Percentiles rank a stretch among this genome's conserved stretches.
phyloP scores from a whole-genome alignment of 2,113 vertebrate species.

The Eubucco bourcierii region DNA sequence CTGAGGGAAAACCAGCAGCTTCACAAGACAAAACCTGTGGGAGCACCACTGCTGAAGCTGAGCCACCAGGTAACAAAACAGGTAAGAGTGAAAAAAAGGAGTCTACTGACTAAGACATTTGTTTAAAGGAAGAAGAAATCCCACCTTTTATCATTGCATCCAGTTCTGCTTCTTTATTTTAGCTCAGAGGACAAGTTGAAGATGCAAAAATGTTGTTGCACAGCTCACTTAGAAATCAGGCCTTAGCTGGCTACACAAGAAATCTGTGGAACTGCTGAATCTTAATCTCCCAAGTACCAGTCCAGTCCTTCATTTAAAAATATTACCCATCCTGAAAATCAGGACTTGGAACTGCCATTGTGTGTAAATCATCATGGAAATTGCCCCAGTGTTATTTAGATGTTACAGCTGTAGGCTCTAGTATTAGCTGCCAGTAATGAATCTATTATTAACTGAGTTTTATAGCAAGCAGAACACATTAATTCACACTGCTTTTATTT shows the following conservation, averaged over 20 bases:
- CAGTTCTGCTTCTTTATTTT: not conserved
- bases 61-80: not conserved
- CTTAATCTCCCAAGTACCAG: not conserved
- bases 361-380: constrained; percentile 4
- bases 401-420: not conserved
- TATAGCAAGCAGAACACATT: not conserved
- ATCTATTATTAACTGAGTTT: not conserved
- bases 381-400: not conserved
- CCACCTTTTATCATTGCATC: not conserved
- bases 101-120: not conserved
- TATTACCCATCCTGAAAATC: constrained; percentile 25
- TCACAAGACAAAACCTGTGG: too few relatives aligned
- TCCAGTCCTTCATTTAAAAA: constrained; percentile 13
- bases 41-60: not conserved
- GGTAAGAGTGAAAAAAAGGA: not conserved
- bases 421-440: constrained; percentile 2
- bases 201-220: not conserved
- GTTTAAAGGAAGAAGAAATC: not conserved
- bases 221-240: not conserved
- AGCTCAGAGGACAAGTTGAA: not conserved
- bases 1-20: not conserved
- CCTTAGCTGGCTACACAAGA: not conserved
- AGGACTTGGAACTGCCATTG: not conserved
- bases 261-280: not conserved
- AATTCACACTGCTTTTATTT: not conserved